Percentiles rank a stretch among this genome's conserved stretches.
Evolutionary conservation across 92 coral and sea anemone species (phyloP).

Genomic region (Metridium senile): DNA sequence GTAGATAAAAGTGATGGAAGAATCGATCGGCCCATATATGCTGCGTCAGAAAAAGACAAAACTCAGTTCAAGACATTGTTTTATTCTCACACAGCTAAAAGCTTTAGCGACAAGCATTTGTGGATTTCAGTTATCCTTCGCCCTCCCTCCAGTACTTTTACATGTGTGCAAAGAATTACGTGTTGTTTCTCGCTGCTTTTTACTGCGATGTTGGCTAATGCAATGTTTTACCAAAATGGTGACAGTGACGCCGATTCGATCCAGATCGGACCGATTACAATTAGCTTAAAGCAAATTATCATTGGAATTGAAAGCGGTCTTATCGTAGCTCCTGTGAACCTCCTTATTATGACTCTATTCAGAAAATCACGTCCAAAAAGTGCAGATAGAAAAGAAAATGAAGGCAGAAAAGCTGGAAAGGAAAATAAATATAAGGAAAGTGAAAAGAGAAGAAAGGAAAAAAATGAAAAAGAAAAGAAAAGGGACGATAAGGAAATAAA

Average conservation of each 20-base stretch:
- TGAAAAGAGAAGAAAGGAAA: slow-evolving; percentile 1
- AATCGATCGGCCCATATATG: slow-evolving; percentile 60
- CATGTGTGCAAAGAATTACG: slow-evolving; percentile 67
- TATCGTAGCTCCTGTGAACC: slow-evolving; percentile 76
- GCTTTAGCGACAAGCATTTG: slow-evolving; percentile 69
- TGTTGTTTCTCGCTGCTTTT: slow-evolving; percentile 81
- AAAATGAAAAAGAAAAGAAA: neutral
- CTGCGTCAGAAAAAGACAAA: slow-evolving; percentile 63
- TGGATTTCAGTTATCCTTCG: slow-evolving; percentile 85
- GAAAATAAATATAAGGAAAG: neutral
- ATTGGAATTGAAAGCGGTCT: slow-evolving; percentile 73
- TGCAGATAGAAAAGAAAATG: neutral
- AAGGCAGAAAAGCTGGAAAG: slow-evolving; percentile 1
- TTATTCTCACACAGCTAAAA: slow-evolving; percentile 35
- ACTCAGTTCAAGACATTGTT: slow-evolving; percentile 68
- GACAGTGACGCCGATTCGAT: slow-evolving; percentile 27
- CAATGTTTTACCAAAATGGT: slow-evolving; percentile 79
- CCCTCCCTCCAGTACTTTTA: slow-evolving; percentile 74
- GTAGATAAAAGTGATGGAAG: slow-evolving; percentile 82
- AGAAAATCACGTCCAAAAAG: slow-evolving; percentile 74
- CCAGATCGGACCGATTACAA: slow-evolving; percentile 72
- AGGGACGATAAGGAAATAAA: no score
- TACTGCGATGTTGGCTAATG: slow-evolving; percentile 89
- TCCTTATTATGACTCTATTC: slow-evolving; percentile 67
- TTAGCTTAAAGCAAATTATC: slow-evolving; percentile 67